Conservation (phyloP, 1,140 invertebrate genomes). For the Cydia amplana region DNA sequence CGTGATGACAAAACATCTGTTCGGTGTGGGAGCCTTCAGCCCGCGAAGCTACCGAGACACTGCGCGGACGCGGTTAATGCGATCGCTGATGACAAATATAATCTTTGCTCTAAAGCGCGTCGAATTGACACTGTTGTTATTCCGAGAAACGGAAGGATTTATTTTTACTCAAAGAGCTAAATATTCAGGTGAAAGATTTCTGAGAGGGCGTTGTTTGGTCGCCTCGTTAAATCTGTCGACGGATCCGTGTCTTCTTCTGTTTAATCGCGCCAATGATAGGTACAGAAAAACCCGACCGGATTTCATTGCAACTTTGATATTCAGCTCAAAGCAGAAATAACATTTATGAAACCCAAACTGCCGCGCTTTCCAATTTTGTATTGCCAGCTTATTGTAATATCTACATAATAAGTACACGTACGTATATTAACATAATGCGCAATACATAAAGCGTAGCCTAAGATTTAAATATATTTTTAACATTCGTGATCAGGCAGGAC, state of each 20-base stretch:
- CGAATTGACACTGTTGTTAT: conserved; percentile 73
- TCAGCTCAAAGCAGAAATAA: conserved; percentile 64
- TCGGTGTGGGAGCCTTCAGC: conserved; percentile 45
- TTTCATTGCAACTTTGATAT: conserved; percentile 62
- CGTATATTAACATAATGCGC: no score
- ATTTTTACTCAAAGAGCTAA: conserved; percentile 75
- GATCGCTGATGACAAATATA: conserved; percentile 73
- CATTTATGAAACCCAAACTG: conserved; percentile 51
- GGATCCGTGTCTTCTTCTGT: conserved; percentile 50
- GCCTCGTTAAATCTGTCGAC: conserved; percentile 70
- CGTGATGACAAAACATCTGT: conserved; percentile 65
- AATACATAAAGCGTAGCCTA: no score
- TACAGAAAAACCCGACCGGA: conserved; percentile 64
- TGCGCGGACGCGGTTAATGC: conserved; percentile 62
- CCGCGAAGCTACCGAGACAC: conserved; percentile 43
- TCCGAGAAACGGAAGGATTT: conserved; percentile 71
- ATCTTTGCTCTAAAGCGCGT: conserved; percentile 69
- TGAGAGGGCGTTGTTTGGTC: conserved; percentile 58
- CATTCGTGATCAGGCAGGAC: no score
- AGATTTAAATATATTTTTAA: no score
- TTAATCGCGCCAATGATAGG: conserved; percentile 57
- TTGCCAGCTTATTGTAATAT: no score
- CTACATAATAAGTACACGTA: no score
- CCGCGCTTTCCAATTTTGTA: neutral
- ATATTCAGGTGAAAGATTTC: conserved; percentile 76